These are phyloP conservation scores for Tanaodytes sp. DNA, from an alignment of 2,888 invertebrate species.

Conservation along the genomic window DNA sequence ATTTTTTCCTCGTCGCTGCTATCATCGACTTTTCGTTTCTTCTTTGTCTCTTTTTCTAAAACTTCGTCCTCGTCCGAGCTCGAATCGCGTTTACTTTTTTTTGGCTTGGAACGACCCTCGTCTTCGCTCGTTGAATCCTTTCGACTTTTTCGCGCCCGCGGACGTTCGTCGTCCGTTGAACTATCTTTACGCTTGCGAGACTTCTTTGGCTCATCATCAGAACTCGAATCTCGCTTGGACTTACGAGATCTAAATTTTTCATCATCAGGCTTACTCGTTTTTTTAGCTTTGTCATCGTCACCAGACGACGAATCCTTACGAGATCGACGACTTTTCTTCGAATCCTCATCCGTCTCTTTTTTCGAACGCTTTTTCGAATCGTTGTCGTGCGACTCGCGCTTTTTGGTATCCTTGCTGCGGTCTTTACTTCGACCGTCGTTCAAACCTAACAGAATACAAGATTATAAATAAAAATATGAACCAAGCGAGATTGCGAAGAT, in stretches of 20 bases:
- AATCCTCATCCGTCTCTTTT: slow-evolving; percentile 74
- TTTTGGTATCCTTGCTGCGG: slow-evolving; percentile 68
- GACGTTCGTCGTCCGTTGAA: slow-evolving; percentile 76
- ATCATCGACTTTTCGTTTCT: slow-evolving; percentile 78
- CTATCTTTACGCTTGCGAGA: slow-evolving; percentile 78
- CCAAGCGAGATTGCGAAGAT: too few relatives aligned
- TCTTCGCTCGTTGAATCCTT: slow-evolving; percentile 70
- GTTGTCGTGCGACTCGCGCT: slow-evolving; percentile 72
- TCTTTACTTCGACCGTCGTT: slow-evolving; percentile 73
- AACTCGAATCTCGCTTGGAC: slow-evolving; percentile 75
- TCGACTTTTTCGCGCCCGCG: slow-evolving; percentile 74
- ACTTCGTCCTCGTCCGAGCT: slow-evolving; percentile 79
- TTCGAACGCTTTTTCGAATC: slow-evolving; percentile 71
- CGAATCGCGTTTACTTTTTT: slow-evolving; percentile 65
- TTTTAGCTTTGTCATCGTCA: slow-evolving; percentile 68
- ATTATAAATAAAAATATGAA: too few relatives aligned
- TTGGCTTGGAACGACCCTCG: slow-evolving; percentile 63
- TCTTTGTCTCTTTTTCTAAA: slow-evolving; percentile 77
- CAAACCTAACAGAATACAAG: slow-evolving; percentile 57
- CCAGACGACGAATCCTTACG: slow-evolving; percentile 68
- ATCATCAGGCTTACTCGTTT: slow-evolving; percentile 67
- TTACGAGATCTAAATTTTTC: slow-evolving; percentile 70
- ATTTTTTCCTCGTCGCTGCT: slow-evolving; percentile 77
- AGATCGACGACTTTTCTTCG: slow-evolving; percentile 63
- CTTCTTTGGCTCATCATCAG: slow-evolving; percentile 78